Base-by-base conservation (phyloP, 2,797 vertebrate species). In the Eulemur rubriventer region DNA sequence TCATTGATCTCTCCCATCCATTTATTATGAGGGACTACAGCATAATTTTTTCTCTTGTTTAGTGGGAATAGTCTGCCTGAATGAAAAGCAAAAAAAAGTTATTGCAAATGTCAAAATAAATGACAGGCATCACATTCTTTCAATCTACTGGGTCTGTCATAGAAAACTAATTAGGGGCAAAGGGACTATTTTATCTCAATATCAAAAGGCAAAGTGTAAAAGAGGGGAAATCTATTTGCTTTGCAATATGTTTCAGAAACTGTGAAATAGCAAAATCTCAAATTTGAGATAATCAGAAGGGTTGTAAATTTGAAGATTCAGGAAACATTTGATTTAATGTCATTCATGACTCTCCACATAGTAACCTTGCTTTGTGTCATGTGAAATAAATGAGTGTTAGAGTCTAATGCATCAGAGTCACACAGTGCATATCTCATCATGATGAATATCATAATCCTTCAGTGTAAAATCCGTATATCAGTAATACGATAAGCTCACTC, bases 131-230 rank as follows among this genome's bases (percentile, higher is more conserved):
- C 38, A 35, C 48, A 91, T 78, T 67, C 30, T 85, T 16, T 95
- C 50, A 79, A 8, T 57, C 30, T 69, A 82, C n/a, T 63, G 6
- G 13, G 18, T 87, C 28, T 86, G 10, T 83, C 41, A 89, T 22
- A 90, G 59, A 89, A 73, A 96, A 41, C 22, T 93, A 94, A 86
- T 63, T 50, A 65, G 28, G 33, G 52, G 69, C 79, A 94, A 86
- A 43, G 30, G 7, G 33, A 80, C 7, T 67, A 59, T 43, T 90
- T 96, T 92, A 76, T 92, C 26, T 63, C 46, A 80, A 13, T 59
- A 63, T 82, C 30, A 88, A 50, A 73, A 93, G n/a, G 26, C 12
- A 95, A 9, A 10, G 89, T 96, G 7, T 55, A 72, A 84, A 88
- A 82, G 11, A 50, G 6, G 20, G 22, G 7, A 28, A 91, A 33